A percentile compares a stretch with the other conserved stretches of the same genome.
Evolutionary conservation across 1,140 invertebrate species (phyloP).

Genomic region (Drosophila teissieri): DNA sequence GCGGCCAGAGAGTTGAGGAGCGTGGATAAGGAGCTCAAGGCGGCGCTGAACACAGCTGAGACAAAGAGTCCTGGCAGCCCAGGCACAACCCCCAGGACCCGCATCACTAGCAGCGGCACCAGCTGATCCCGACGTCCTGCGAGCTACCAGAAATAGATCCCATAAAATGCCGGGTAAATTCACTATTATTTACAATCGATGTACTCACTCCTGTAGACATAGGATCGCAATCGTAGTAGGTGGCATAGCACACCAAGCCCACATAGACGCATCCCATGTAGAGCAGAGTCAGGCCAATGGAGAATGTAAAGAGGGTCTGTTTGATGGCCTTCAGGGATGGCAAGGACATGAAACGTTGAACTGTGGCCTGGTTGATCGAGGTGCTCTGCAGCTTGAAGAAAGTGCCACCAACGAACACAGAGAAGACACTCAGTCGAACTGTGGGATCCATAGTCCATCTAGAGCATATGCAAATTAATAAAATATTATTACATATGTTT

Average conservation of each 20-base stretch:
- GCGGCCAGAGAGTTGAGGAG: slow-evolving; percentile 96
- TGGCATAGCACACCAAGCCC: slow-evolving; percentile 91
- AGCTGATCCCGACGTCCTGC: slow-evolving; percentile 90
- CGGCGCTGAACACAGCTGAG: slow-evolving; percentile 94
- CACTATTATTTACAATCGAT: too few species aligned
- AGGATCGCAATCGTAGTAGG: slow-evolving; percentile 92
- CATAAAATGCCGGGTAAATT: too few species aligned
- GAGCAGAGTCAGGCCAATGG: slow-evolving; percentile 87
- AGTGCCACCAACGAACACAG: slow-evolving; percentile 91
- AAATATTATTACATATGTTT: neutral
- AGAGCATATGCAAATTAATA: slow-evolving; percentile 41
- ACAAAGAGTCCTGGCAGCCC: slow-evolving; percentile 93
- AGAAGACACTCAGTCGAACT: slow-evolving; percentile 90
- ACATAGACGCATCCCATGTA: slow-evolving; percentile 89
- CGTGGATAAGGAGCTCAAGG: slow-evolving; percentile 98
- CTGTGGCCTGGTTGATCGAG: slow-evolving; percentile 92
- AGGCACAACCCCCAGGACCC: slow-evolving; percentile 89
- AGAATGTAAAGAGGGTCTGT: slow-evolving; percentile 86
- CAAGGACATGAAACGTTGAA: slow-evolving; percentile 90
- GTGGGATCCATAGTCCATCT: slow-evolving; percentile 89
- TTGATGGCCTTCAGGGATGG: slow-evolving; percentile 63
- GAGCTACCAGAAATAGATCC: slow-evolving; percentile 31
- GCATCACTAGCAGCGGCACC: slow-evolving; percentile 91
- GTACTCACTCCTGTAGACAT: slow-evolving; percentile 86
- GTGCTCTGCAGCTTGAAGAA: slow-evolving; percentile 95